Conservation (phyloP, 2,888 invertebrate genomes). For the Ophonus ardosiacus region DNA sequence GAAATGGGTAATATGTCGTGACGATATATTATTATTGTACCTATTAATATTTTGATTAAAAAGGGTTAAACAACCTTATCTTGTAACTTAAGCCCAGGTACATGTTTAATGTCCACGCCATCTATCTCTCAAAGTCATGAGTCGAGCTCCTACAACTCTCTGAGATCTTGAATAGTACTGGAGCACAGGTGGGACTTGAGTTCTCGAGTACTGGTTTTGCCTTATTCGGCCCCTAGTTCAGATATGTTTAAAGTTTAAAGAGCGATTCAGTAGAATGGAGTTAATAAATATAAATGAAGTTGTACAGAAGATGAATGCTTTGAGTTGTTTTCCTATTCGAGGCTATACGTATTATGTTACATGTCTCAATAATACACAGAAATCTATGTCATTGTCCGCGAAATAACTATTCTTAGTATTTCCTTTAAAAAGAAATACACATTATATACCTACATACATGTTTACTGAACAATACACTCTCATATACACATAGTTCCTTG, state of each 20-base stretch:
- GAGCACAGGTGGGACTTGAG: constrained; percentile 40
- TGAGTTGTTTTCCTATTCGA: constrained; percentile 31
- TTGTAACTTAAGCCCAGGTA: background rate
- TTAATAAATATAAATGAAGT: constrained; percentile 55
- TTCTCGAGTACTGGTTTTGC: constrained; percentile 22
- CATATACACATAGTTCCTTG: too few species aligned
- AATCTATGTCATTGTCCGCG: background rate
- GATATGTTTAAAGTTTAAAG: constrained; percentile 43
- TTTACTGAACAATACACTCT: too few species aligned
- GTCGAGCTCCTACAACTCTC: constrained; percentile 35
- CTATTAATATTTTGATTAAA: too few species aligned
- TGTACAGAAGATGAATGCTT: constrained; percentile 31
- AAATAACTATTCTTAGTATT: background rate
- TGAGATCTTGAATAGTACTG: background rate
- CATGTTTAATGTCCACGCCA: background rate
- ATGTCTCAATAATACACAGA: background rate
- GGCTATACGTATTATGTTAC: background rate
- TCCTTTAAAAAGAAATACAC: background rate
- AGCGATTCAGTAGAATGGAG: constrained; percentile 33
- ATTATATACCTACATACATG: too few species aligned
- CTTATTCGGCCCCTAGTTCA: constrained; percentile 14
- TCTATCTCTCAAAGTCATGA: background rate
- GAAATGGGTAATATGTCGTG: too few species aligned
- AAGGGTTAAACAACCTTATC: background rate
- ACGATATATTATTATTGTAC: too few species aligned